Evolutionary conservation across 2,113 vertebrate species (phyloP).

Genomic region (Hemiscyllium ocellatum): DNA sequence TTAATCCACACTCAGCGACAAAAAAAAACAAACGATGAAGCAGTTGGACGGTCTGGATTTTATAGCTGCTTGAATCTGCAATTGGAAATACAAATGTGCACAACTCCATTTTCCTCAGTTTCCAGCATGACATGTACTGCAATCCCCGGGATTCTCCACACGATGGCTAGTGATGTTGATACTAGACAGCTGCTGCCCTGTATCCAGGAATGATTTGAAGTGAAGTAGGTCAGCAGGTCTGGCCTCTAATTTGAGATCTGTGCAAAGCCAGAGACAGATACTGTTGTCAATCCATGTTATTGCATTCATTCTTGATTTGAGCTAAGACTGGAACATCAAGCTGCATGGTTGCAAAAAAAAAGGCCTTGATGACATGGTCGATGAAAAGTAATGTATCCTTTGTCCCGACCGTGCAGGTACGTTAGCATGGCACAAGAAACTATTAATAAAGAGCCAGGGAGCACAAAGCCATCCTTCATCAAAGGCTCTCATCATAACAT

Average conservation of each 20-base stretch:
- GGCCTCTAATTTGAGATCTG: slow-evolving; percentile 54
- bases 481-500: slow-evolving; percentile 40
- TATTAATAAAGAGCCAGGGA: slow-evolving; percentile 43
- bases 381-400: slow-evolving; percentile 49
- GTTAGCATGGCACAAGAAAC: slow-evolving; percentile 43
- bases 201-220: slow-evolving; percentile 62
- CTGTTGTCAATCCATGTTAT: slow-evolving; percentile 44
- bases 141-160: slow-evolving; percentile 62
- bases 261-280: slow-evolving; percentile 49
- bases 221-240: slow-evolving; percentile 70
- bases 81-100: slow-evolving; percentile 45
- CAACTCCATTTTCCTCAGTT: slow-evolving; percentile 51
- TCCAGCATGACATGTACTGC: slow-evolving; percentile 55
- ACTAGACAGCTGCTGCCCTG: slow-evolving; percentile 62
- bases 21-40: background rate
- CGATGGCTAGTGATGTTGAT: slow-evolving; percentile 64
- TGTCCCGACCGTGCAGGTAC: slow-evolving; percentile 55
- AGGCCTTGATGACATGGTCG: slow-evolving; percentile 53
- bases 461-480: slow-evolving; percentile 50
- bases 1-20: slow-evolving; percentile 59
- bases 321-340: slow-evolving; percentile 45
- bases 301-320: slow-evolving; percentile 43
- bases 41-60: slow-evolving; percentile 49
- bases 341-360: slow-evolving; percentile 41
- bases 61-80: slow-evolving; percentile 51